phyloP scores from a whole-genome alignment of 2,113 vertebrate species.

The Helogale parvula region DNA sequence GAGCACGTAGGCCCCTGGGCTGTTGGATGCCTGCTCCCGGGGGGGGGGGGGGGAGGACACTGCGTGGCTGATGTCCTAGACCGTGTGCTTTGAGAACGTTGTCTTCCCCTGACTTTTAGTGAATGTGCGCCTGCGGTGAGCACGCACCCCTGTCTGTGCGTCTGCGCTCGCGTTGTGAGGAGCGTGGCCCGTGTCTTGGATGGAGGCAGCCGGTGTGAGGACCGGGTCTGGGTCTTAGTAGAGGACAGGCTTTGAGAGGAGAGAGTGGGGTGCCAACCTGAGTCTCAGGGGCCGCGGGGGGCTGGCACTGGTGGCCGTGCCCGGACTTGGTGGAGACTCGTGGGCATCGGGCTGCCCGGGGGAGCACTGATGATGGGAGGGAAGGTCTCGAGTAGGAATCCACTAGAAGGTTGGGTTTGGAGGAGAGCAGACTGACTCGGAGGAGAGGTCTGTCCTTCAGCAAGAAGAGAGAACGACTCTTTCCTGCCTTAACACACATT shows the following conservation, averaged over 20 bases:
- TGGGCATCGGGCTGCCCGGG: not conserved
- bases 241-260: not conserved
- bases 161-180: not conserved
- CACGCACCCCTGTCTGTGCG: not conserved
- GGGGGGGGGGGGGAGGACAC: not conserved
- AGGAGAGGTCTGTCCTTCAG: constrained; percentile 15
- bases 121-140: not conserved
- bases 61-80: not conserved
- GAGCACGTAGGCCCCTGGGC: not conserved
- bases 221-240: not conserved
- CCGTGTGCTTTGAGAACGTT: not conserved
- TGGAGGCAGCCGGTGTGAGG: not conserved
- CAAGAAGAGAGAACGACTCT: not conserved
- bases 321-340: not conserved
- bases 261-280: not conserved
- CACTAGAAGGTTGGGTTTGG: not conserved
- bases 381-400: not conserved
- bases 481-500: not conserved
- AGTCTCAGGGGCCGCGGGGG: not conserved
- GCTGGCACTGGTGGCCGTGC: not conserved
- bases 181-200: not conserved
- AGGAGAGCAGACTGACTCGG: constrained; percentile 15
- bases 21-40: not conserved
- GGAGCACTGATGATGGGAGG: not conserved
- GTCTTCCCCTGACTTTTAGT: not conserved